Percentiles rank a stretch among this genome's conserved stretches.
phyloP scores from a whole-genome alignment of 1,140 invertebrate genomes.

The Marisa cornuarietis region DNA sequence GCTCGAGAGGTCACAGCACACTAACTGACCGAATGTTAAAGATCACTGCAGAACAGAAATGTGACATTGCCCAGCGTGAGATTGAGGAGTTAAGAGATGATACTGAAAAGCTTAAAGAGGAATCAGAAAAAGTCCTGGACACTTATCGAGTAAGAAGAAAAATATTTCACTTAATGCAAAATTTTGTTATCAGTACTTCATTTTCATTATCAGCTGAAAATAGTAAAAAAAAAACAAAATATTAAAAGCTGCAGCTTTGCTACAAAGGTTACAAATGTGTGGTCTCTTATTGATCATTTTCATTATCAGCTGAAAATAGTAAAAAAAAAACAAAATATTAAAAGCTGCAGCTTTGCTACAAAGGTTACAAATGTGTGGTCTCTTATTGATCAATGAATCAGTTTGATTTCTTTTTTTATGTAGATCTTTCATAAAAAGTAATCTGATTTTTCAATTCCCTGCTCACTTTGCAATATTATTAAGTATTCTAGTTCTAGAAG shows the following conservation, averaged over 20 bases:
- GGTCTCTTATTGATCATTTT: not conserved
- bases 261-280: not conserved
- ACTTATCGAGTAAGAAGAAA: constrained; percentile 55
- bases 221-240: no score
- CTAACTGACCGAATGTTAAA: constrained; percentile 57
- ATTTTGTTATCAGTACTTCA: not conserved
- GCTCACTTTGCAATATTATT: no score
- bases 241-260: no score
- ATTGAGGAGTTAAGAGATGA: constrained; percentile 65
- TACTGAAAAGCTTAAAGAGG: constrained; percentile 59
- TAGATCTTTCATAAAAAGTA: no score
- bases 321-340: no score
- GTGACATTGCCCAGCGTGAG: constrained; percentile 66
- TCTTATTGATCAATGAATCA: no score
- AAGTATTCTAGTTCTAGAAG: no score
- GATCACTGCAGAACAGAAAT: constrained; percentile 65
- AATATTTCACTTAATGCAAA: constrained; percentile 7
- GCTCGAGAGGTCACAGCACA: constrained; percentile 60
- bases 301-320: not conserved
- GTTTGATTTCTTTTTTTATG: no score
- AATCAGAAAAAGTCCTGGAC: constrained; percentile 65
- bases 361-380: not conserved
- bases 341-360: no score
- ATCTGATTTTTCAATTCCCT: no score
- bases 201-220: not conserved